A percentile compares a stretch with the other conserved stretches of the same genome.
These are phyloP conservation scores for Geopemphigus sp. DNA, from an alignment of 1,140 invertebrate species.

Conservation along the genomic window DNA sequence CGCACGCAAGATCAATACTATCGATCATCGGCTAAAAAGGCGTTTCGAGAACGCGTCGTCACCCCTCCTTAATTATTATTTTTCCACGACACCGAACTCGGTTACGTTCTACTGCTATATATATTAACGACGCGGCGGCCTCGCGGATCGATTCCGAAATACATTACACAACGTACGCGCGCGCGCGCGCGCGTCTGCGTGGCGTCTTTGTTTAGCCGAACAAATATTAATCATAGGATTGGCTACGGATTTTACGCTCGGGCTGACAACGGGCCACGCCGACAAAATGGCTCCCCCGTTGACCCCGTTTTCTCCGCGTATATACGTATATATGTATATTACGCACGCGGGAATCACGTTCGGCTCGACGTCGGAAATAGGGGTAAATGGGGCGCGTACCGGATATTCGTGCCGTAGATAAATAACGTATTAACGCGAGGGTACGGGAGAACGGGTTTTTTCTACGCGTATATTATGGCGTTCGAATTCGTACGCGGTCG, in stretches of 20 bases:
- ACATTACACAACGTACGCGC: not conserved
- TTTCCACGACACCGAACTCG: constrained; percentile 24
- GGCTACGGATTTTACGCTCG: constrained; percentile 15
- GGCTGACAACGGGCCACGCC: not conserved
- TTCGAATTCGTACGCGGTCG: too few species aligned
- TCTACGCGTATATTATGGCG: too few species aligned
- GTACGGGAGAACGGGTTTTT: too few species aligned
- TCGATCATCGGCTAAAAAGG: constrained; percentile 39
- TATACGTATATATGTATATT: not conserved
- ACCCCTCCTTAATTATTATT: constrained; percentile 25
- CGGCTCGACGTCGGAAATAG: too few species aligned
- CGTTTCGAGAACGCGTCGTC: constrained; percentile 19
- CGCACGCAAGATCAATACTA: not conserved
- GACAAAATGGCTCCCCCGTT: constrained; percentile 39
- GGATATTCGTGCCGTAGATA: too few species aligned
- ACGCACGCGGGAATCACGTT: too few species aligned
- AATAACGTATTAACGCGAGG: too few species aligned
- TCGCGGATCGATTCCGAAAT: constrained; percentile 18
- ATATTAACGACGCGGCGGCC: not conserved
- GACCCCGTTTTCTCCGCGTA: constrained; percentile 33
- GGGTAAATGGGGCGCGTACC: too few species aligned
- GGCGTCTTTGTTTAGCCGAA: constrained; percentile 36
- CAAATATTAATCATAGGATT: constrained; percentile 49
- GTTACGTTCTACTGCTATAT: not conserved
- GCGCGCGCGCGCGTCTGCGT: not conserved